Percentiles rank a stretch among this genome's conserved stretches.
phyloP scores from a whole-genome alignment of 2,113 vertebrate genomes.

The Isichthys henryi region DNA sequence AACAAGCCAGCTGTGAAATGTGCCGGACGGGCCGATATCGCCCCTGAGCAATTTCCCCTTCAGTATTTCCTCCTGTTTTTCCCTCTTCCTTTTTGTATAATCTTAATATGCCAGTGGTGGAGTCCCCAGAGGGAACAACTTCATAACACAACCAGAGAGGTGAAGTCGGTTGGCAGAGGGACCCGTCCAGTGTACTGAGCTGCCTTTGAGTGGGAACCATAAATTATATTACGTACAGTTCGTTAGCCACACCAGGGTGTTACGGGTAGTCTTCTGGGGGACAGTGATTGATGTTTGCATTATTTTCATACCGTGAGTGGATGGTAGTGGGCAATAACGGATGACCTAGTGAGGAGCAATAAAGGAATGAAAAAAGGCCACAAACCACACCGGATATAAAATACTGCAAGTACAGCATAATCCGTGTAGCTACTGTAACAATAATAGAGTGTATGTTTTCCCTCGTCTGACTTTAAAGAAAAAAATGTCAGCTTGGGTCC shows the following conservation, averaged over 20 bases:
- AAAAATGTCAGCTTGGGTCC: not conserved
- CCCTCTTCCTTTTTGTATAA: not conserved
- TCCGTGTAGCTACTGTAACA: not conserved
- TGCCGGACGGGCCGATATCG: not conserved
- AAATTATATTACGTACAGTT: slow-evolving; percentile 26
- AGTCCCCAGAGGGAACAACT: not conserved
- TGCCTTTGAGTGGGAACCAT: slow-evolving; percentile 19
- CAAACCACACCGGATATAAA: slow-evolving; percentile 11
- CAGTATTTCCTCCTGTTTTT: not conserved
- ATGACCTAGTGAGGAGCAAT: slow-evolving; percentile 20
- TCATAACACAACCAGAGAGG: not conserved
- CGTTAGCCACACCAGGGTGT: slow-evolving; percentile 26
- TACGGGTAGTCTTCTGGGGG: slow-evolving; percentile 21
- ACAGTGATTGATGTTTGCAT: slow-evolving; percentile 29
- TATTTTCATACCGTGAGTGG: slow-evolving; percentile 25
- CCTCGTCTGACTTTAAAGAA: not conserved
- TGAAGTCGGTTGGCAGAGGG: not conserved
- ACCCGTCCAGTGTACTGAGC: not conserved
- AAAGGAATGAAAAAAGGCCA: slow-evolving; percentile 12
- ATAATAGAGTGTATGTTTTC: not conserved
- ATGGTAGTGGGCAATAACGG: slow-evolving; percentile 18
- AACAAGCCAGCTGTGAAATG: slow-evolving; percentile 15
- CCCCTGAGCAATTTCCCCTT: not conserved
- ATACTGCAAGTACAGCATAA: slow-evolving; percentile 8
- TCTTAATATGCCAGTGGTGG: not conserved